Conservation (phyloP, 2,113 vertebrate genomes). For the Neolamprologus toae region DNA sequence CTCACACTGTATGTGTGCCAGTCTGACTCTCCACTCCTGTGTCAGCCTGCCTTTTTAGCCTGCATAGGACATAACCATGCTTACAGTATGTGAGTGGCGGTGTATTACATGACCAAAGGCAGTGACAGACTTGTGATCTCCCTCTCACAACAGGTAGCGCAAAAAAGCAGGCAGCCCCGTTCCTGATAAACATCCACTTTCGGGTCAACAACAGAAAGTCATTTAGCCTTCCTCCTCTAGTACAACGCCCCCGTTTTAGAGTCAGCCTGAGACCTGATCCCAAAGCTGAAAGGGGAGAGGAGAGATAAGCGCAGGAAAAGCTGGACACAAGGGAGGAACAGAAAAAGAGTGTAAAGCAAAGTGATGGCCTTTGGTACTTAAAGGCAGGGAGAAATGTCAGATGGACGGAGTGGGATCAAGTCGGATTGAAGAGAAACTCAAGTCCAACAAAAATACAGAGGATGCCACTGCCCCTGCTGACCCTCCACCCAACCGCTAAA, state of each 20-base stretch:
- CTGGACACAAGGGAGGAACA: background rate
- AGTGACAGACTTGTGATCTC: background rate
- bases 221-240: conserved; percentile 27
- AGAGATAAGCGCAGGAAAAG: conserved; percentile 16
- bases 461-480: background rate
- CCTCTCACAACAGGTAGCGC: background rate
- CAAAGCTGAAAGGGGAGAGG: background rate
- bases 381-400: conserved; percentile 15
- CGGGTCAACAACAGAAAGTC: conserved; percentile 33
- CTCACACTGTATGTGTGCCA: background rate
- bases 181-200: conserved; percentile 45
- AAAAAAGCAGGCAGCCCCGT: background rate
- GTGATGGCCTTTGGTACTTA: background rate
- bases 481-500: background rate
- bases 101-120: background rate
- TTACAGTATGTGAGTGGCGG: background rate
- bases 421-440: background rate
- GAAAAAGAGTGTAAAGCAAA: background rate
- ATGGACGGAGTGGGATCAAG: background rate
- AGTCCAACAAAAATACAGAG: background rate
- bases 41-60: background rate
- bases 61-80: background rate
- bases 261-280: background rate
- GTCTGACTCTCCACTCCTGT: background rate
- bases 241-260: background rate